phyloP scores from a whole-genome alignment of 2,888 invertebrate genomes.

The Eupithecia subfuscata region DNA sequence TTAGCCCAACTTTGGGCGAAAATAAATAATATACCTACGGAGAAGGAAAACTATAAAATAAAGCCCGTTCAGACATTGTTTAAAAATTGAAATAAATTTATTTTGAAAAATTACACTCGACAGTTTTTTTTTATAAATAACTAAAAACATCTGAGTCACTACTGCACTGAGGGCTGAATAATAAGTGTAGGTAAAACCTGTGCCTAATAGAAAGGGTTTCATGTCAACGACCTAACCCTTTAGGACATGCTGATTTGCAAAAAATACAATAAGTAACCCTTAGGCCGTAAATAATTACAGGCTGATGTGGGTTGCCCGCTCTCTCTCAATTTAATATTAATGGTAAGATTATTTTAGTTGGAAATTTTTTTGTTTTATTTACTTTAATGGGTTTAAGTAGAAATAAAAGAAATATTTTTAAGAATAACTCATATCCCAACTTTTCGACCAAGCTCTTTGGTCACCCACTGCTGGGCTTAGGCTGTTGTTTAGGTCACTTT shows the following conservation, averaged over 20 bases:
- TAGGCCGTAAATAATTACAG: conserved; percentile 35
- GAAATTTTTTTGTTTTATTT: background rate
- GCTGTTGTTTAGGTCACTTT: background rate
- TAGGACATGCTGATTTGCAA: conserved; percentile 13
- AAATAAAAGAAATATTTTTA: no score
- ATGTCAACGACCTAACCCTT: conserved; percentile 7
- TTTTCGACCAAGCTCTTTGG: no score
- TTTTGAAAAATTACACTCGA: no score
- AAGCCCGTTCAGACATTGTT: no score
- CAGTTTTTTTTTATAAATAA: background rate
- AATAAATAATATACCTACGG: no score
- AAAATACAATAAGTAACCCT: conserved; percentile 15
- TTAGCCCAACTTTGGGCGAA: no score
- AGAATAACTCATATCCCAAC: no score
- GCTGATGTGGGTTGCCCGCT: conserved; percentile 30
- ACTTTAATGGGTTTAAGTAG: background rate
- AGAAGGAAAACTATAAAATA: no score
- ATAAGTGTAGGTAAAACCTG: background rate
- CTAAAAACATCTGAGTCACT: background rate
- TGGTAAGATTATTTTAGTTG: conserved; percentile 29
- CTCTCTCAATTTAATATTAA: conserved; percentile 36
- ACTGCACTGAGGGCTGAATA: background rate
- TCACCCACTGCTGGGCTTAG: background rate
- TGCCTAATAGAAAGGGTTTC: conserved; percentile 20
- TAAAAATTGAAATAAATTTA: no score